Evolutionary conservation across 2,113 vertebrate genomes (phyloP), one percentile per base, ranked within the genome.

Genomic region (Thymallus thymallus): DNA sequence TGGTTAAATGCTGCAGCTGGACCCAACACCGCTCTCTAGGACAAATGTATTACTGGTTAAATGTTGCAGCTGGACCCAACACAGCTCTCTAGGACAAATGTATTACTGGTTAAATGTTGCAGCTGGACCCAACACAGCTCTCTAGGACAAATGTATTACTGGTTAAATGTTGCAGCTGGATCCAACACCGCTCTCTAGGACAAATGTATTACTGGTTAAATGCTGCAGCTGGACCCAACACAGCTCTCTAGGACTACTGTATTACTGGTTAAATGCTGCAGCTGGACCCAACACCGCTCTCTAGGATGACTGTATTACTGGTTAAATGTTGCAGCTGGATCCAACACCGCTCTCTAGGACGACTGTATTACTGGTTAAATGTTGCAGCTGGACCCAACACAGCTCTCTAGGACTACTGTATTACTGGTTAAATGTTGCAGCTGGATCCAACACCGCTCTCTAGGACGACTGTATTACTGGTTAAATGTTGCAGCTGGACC

Each of bases 131-230:
- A 76, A 73, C 72, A 82, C 55, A 76, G 46, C 64, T 70, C 55
- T 76, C 73, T 72, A 20, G 51, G 82, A 68, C 81, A 86, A 79
- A 77, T 56, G 56, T 56, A 75, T 88, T 76, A 82, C n/a, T n/a
- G n/a, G n/a, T n/a, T n/a, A n/a, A n/a, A n/a, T n/a, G 66, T 61
- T 70, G 60, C 66, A 75, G 73, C 48, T 58, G 78, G 73, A 66
- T 56, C 56, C 66, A 76, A 73, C 72, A 82, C 55, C 77, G 46
- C 64, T 70, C 55, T 76, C 73, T 72, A 20, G 51, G 82, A 68
- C 81, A 86, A 79, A 77, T 56, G 56, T 56, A 75, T 88, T 76
- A 82, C n/a, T n/a, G n/a, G n/a, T n/a, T n/a, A n/a, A n/a, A n/a
- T n/a, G 66, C 64, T 70, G 60, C 66, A 75, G 73, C 48, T 58